Percentiles rank a stretch among this genome's conserved stretches.
phyloP scores from a whole-genome alignment of 2,113 vertebrate species.

The Neolamprologus falcicula region DNA sequence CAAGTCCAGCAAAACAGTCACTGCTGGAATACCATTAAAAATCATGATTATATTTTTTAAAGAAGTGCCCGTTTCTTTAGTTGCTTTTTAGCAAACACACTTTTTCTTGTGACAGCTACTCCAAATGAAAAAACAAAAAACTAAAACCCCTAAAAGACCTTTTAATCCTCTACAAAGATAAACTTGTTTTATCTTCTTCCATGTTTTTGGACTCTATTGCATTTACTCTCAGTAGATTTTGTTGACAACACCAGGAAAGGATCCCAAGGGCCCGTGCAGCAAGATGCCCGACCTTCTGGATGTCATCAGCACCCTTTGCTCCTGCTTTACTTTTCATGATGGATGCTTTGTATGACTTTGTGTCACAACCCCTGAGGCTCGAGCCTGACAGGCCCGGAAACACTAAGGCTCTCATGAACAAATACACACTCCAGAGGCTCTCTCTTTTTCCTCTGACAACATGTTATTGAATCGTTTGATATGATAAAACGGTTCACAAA shows the following conservation, averaged over 20 bases:
- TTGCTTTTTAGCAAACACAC: neutral
- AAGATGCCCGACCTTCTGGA: conserved; percentile 15
- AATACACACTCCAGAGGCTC: neutral
- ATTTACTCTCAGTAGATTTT: neutral
- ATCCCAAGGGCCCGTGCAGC: neutral
- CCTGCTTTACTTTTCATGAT: conserved; percentile 28
- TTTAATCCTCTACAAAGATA: neutral
- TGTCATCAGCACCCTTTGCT: conserved; percentile 12
- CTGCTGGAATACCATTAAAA: neutral
- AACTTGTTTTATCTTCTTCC: neutral
- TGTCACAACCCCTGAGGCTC: neutral
- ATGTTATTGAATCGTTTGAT: conserved; percentile 25
- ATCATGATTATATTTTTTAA: neutral
- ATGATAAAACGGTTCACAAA: conserved; percentile 28
- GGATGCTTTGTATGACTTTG: conserved; percentile 48
- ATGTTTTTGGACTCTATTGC: neutral
- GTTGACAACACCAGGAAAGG: neutral
- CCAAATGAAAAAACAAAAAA: neutral
- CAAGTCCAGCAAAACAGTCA: neutral
- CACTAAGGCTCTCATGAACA: neutral
- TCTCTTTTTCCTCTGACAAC: conserved; percentile 22
- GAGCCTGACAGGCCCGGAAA: conserved; percentile 35
- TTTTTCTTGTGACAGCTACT: neutral
- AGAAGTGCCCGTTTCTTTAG: accelerated
- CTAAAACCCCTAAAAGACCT: neutral